Evolutionary conservation across 23 tunicate species (phyloP).

Genomic region (Trididemnum nubilum): DNA sequence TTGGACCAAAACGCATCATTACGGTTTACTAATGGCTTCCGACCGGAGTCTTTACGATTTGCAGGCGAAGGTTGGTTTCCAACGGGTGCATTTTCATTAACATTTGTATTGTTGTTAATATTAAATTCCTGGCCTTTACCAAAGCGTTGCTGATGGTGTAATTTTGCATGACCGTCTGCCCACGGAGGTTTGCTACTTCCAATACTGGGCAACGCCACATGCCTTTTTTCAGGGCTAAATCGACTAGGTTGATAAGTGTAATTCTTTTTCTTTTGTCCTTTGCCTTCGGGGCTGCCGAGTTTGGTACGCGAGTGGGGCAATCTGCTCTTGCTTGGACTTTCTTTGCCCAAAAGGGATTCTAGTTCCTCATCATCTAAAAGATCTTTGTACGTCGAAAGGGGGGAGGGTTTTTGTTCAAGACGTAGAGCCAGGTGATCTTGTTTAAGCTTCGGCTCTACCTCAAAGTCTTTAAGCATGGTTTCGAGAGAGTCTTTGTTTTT

Average conservation of each 20-base stretch:
- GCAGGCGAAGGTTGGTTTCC: background rate
- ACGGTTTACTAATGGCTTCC: constrained; percentile 31
- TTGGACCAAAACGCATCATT: constrained; percentile 47
- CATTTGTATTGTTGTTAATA: constrained; percentile 30
- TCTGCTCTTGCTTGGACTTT: constrained; percentile 49
- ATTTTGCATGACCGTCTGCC: background rate
- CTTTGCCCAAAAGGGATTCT: constrained; percentile 55
- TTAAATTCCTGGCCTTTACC: constrained; percentile 20
- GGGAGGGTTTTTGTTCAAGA: constrained; percentile 32
- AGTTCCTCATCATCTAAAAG: constrained; percentile 71
- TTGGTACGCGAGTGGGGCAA: constrained; percentile 13
- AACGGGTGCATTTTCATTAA: background rate
- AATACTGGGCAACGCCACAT: background rate
- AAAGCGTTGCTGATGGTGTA: background rate
- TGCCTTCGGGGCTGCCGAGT: background rate
- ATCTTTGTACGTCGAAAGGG: constrained; percentile 56
- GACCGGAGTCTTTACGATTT: background rate
- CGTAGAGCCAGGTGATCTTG: too few relatives aligned
- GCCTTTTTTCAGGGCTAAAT: constrained; percentile 24
- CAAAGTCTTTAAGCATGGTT: background rate
- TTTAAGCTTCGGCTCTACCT: too few relatives aligned
- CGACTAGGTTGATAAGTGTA: constrained; percentile 3
- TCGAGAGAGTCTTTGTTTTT: background rate
- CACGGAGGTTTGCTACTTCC: background rate
- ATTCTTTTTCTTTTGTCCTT: background rate